These are phyloP conservation scores for Merodon equestris DNA, from an alignment of 2,888 invertebrate species.

Conservation along the genomic window DNA sequence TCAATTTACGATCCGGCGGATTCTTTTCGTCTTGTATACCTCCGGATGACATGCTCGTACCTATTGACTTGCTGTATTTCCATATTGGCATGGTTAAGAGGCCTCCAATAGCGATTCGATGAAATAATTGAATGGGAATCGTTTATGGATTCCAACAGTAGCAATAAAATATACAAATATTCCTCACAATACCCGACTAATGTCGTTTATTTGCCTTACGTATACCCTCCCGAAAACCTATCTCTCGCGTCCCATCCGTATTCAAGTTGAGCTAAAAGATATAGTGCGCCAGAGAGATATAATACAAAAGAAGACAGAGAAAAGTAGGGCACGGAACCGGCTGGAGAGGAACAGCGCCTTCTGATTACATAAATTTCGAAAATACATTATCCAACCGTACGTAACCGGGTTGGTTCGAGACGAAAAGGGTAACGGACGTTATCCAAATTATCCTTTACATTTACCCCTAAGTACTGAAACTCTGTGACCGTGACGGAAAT, in stretches of 20 bases:
- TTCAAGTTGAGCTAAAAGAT: no score
- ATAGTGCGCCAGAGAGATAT: background rate
- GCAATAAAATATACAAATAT: conserved; percentile 68
- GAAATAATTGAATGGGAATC: conserved; percentile 65
- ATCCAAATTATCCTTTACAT: conserved; percentile 54
- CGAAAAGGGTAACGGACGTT: conserved; percentile 31
- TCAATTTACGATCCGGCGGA: conserved; percentile 47
- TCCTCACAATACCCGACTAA: conserved; percentile 59
- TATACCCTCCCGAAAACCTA: no score
- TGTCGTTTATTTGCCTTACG: conserved; percentile 52
- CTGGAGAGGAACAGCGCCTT: conserved; percentile 23
- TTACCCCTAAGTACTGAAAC: background rate
- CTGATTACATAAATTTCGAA: conserved; percentile 53
- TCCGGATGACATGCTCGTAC: no score
- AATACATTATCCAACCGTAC: conserved; percentile 47
- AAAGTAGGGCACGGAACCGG: no score
- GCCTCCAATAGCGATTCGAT: conserved; percentile 42
- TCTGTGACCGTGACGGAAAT: no score
- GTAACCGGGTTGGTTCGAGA: conserved; percentile 17
- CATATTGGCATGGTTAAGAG: no score
- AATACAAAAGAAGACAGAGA: background rate
- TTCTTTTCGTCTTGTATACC: no score
- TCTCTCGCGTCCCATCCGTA: no score
- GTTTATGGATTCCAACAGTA: conserved; percentile 62
- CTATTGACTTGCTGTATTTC: no score